A percentile compares a stretch with the other conserved stretches of the same genome.
Conservation (phyloP, 1,140 invertebrate genomes). For the Drosophila ercepeae region DNA sequence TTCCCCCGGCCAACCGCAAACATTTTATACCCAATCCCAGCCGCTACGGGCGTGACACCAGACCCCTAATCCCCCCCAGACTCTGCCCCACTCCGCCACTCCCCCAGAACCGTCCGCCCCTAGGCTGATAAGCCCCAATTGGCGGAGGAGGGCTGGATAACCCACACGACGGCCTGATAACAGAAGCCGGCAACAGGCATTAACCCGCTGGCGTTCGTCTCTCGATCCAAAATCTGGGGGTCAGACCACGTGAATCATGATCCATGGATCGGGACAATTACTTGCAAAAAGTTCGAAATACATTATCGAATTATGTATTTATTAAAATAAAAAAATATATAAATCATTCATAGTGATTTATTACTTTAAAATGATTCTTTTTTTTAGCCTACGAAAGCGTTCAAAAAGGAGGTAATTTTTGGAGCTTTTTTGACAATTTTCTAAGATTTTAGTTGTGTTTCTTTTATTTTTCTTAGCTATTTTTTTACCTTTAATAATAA, state of each 20-base stretch:
- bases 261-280: neutral
- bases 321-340: neutral
- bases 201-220: slow-evolving; percentile 16
- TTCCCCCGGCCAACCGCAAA: slow-evolving; percentile 26
- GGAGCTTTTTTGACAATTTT: too few species aligned
- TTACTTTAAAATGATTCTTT: neutral
- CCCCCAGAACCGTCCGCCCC: neutral
- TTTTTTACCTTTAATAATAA: too few species aligned
- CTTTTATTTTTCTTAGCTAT: too few species aligned
- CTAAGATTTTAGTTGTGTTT: too few species aligned
- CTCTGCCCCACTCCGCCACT: too few species aligned
- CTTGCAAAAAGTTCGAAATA: neutral
- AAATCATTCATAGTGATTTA: neutral
- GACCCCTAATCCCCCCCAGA: slow-evolving; percentile 2
- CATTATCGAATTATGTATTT: neutral
- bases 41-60: slow-evolving; percentile 27
- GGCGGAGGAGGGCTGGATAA: slow-evolving; percentile 20
- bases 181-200: slow-evolving; percentile 21
- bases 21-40: slow-evolving; percentile 61
- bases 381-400: too few species aligned
- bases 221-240: neutral
- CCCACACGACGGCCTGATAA: slow-evolving; percentile 21
- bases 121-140: slow-evolving; percentile 30
- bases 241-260: neutral
- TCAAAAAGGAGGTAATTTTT: too few species aligned